These are phyloP conservation scores for Apeira syringaria DNA, from an alignment of 2,888 invertebrate genomes.

Conservation along the genomic window DNA sequence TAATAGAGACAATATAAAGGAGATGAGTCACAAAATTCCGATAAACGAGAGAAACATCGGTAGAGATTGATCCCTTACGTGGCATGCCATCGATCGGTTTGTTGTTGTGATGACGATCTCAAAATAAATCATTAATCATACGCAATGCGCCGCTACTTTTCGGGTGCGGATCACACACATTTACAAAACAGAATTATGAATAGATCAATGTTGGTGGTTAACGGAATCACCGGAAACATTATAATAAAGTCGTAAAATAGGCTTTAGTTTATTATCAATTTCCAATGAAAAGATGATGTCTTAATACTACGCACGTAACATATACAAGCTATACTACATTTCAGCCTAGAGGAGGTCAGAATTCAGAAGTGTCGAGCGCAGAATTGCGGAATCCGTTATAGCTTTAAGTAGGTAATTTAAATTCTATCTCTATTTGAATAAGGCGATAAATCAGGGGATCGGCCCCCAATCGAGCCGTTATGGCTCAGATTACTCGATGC, in stretches of 20 bases:
- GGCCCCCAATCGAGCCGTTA: not conserved
- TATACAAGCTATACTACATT: constrained; percentile 18
- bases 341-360: constrained; percentile 13
- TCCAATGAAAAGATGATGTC: constrained; percentile 27
- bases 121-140: constrained; percentile 33
- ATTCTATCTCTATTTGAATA: not conserved
- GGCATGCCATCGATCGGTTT: constrained; percentile 16
- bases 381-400: constrained; percentile 5
- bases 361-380: not conserved
- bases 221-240: constrained; percentile 33
- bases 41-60: constrained; percentile 38
- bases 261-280: constrained; percentile 29
- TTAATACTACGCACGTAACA: constrained; percentile 23
- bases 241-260: constrained; percentile 27
- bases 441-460: constrained; percentile 2
- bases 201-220: constrained; percentile 32
- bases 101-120: constrained; percentile 19
- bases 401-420: constrained; percentile 11
- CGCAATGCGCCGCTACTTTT: constrained; percentile 30
- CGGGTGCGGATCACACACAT: constrained; percentile 18
- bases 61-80: constrained; percentile 27
- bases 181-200: constrained; percentile 27
- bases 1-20: constrained; percentile 48
- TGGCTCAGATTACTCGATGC: constrained; percentile 6
- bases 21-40: constrained; percentile 16